phyloP scores from a whole-genome alignment of 2,797 vertebrate species.

The Nothura maculosa region DNA sequence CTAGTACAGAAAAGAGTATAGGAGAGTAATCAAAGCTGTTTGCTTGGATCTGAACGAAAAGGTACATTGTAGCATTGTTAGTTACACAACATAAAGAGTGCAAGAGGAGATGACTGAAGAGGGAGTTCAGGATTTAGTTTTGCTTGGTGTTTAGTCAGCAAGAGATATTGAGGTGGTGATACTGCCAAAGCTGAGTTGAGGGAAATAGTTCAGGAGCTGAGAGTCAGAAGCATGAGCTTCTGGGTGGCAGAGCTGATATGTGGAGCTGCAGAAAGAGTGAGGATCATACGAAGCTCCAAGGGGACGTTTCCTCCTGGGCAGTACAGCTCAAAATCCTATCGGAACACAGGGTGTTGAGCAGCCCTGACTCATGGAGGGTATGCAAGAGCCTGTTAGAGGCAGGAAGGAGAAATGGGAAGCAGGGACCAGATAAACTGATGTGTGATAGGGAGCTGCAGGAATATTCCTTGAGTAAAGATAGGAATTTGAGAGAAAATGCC shows the following conservation, averaged over 20 bases:
- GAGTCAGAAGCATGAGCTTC: slow-evolving; percentile 64
- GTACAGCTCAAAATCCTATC: not conserved
- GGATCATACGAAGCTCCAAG: not conserved
- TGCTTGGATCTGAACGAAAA: not conserved
- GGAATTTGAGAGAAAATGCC: not conserved
- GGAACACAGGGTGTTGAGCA: not conserved
- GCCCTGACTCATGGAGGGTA: not conserved
- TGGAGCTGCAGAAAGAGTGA: slow-evolving; percentile 27
- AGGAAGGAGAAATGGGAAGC: not conserved
- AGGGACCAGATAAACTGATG: not conserved
- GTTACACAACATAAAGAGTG: not conserved
- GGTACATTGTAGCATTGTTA: not conserved
- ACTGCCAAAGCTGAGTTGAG: slow-evolving; percentile 44
- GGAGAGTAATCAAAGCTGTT: not conserved
- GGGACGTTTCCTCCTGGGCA: slow-evolving; percentile 7
- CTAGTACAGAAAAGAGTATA: not conserved
- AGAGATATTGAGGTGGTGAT: slow-evolving; percentile 37
- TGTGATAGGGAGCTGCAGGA: not conserved
- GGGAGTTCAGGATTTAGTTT: slow-evolving; percentile 37
- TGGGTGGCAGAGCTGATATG: slow-evolving; percentile 10
- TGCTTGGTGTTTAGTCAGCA: slow-evolving; percentile 40
- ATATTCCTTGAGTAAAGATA: not conserved
- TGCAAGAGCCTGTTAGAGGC: not conserved
- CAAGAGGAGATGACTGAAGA: not conserved
- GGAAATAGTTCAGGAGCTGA: slow-evolving; percentile 22